Percentiles rank a stretch among this genome's conserved stretches.
Evolutionary conservation across 2,888 invertebrate genomes (phyloP).

Genomic region (Scaptomyza tumidula): DNA sequence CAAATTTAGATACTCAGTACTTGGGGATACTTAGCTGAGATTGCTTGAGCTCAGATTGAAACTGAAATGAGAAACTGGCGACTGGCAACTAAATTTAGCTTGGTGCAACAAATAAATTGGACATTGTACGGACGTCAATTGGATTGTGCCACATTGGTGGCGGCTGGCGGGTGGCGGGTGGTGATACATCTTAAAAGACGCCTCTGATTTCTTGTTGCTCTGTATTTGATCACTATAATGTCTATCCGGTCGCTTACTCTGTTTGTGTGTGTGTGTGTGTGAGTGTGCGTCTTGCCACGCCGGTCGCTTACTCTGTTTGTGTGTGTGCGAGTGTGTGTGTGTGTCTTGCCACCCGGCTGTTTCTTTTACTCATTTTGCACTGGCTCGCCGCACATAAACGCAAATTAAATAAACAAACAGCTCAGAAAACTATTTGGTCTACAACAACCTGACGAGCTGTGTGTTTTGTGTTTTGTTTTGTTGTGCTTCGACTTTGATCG

Average conservation of each 20-base stretch:
- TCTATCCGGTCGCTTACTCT: constrained; percentile 9
- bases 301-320: background rate
- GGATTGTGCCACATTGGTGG: constrained; percentile 29
- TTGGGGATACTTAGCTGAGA: constrained; percentile 7
- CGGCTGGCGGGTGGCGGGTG: constrained; percentile 5
- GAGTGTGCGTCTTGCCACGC: background rate
- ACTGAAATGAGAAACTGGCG: background rate
- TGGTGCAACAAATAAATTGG: constrained; percentile 50
- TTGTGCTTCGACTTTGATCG: constrained; percentile 33
- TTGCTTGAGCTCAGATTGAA: constrained; percentile 62
- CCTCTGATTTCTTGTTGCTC: constrained; percentile 13
- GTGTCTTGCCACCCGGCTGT: background rate
- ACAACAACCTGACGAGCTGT: constrained; percentile 42
- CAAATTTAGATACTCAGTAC: constrained; percentile 3
- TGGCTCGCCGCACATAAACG: constrained; percentile 43
- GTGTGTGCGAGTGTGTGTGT: background rate
- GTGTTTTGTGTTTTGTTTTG: background rate
- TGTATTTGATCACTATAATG: constrained; percentile 22
- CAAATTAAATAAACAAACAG: constrained; percentile 77
- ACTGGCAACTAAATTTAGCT: constrained; percentile 42
- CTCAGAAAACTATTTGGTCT: constrained; percentile 70
- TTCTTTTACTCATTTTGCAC: background rate
- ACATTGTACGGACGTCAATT: constrained; percentile 47
- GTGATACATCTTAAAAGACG: constrained; percentile 8
- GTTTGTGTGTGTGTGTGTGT: background rate